Percentiles rank a stretch among this genome's conserved stretches.
Evolutionary conservation across 2,888 invertebrate species (phyloP).

Genomic region (Uropetala carovei): DNA sequence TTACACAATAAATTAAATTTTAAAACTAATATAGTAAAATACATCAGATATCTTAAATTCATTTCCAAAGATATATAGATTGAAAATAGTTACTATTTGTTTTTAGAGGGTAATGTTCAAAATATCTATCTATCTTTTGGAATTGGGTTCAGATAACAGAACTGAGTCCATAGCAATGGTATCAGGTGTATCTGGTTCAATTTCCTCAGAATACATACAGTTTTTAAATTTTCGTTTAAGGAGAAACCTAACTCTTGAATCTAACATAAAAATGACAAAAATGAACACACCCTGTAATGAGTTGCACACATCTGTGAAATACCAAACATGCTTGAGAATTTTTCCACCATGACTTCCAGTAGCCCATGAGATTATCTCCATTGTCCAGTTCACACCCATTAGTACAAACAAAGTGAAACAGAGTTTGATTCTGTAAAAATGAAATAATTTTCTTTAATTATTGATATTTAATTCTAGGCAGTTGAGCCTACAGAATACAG

Average conservation of each 20-base stretch:
- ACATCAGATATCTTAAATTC: no score
- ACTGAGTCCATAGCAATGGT: no score
- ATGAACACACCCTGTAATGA: conserved; percentile 40
- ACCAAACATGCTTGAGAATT: conserved; percentile 31
- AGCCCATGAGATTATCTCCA: conserved; percentile 59
- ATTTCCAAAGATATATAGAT: no score
- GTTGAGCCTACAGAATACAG: no score
- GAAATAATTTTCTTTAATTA: neutral
- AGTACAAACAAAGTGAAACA: conserved; percentile 37
- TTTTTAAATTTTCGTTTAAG: neutral
- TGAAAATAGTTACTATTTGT: no score
- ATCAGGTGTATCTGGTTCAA: neutral
- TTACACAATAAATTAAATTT: no score
- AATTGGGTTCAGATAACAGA: no score
- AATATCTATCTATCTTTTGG: no score
- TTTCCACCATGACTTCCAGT: conserved; percentile 11
- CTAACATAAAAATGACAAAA: conserved; percentile 20
- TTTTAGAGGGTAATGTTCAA: no score
- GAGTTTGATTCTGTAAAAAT: conserved; percentile 38
- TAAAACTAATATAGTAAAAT: no score
- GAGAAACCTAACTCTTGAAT: neutral
- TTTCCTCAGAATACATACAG: neutral
- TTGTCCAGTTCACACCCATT: conserved; percentile 43
- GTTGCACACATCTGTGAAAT: conserved; percentile 43
- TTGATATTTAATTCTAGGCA: no score